Conservation (phyloP, 2,797 vertebrate genomes). For the Aphelocoma californica region DNA sequence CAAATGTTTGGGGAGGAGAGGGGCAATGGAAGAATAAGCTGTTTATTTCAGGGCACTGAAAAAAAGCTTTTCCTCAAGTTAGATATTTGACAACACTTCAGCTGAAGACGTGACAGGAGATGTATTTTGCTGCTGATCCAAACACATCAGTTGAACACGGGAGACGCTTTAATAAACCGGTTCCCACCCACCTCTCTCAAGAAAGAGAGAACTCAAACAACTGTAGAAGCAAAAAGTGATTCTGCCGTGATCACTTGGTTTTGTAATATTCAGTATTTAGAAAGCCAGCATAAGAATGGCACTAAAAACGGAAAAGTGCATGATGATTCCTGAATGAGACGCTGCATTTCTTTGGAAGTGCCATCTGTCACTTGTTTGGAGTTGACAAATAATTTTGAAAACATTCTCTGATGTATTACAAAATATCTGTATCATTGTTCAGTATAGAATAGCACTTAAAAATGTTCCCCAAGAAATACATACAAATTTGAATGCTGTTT, state of each 20-base stretch:
- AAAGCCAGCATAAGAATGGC: constrained; percentile 4
- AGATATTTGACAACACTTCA: background rate
- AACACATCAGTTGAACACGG: background rate
- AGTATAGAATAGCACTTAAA: constrained; percentile 15
- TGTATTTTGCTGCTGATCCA: background rate
- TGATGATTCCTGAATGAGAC: constrained; percentile 16
- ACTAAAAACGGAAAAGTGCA: background rate
- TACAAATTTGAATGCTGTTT: constrained; percentile 51
- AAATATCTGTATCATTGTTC: constrained; percentile 55
- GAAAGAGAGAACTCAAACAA: background rate
- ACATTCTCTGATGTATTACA: constrained; percentile 18
- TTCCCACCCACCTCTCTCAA: background rate
- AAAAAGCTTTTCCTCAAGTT: background rate
- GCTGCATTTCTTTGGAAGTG: background rate
- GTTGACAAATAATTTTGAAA: constrained; percentile 46
- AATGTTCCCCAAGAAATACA: constrained; percentile 32
- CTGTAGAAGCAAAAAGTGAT: background rate
- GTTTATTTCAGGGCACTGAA: background rate
- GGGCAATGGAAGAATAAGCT: background rate
- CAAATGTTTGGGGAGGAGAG: background rate
- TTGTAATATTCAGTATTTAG: background rate
- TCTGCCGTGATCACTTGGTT: background rate
- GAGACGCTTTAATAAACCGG: background rate
- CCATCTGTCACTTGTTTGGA: background rate
- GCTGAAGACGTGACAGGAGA: background rate